phyloP scores from a whole-genome alignment of 2,113 vertebrate species.

The Picathartes gymnocephalus region DNA sequence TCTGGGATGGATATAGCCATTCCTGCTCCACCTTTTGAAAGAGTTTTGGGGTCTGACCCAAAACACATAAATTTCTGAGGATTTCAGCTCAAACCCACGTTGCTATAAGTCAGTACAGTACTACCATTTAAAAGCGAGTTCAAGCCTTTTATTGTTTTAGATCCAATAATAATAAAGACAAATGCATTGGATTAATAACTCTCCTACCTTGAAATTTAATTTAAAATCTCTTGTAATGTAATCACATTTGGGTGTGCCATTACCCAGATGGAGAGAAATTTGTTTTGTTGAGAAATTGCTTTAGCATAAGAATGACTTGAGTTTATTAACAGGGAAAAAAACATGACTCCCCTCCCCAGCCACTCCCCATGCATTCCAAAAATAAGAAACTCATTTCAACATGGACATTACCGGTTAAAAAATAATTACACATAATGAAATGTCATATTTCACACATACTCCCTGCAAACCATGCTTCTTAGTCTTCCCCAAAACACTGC shows the following conservation, averaged over 20 bases:
- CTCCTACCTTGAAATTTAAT: conserved; percentile 66
- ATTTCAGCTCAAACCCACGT: background rate
- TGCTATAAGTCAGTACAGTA: background rate
- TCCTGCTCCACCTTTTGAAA: background rate
- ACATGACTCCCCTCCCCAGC: background rate
- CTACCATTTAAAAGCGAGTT: background rate
- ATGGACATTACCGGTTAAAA: conserved; percentile 53
- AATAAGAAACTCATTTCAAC: conserved; percentile 57
- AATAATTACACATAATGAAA: conserved; percentile 58
- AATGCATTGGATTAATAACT: conserved; percentile 57
- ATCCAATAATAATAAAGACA: conserved; percentile 53
- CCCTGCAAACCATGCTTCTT: conserved; percentile 28
- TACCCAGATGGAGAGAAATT: conserved; percentile 67
- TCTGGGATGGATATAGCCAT: background rate
- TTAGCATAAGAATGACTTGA: conserved; percentile 48
- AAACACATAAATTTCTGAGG: background rate
- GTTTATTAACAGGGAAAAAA: conserved; percentile 53
- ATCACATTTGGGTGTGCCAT: conserved; percentile 62
- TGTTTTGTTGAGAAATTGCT: conserved; percentile 66
- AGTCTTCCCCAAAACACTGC: conserved; percentile 55
- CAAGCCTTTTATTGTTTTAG: conserved; percentile 41
- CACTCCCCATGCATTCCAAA: conserved; percentile 38
- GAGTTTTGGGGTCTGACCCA: background rate
- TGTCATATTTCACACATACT: conserved; percentile 52
- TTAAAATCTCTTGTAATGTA: conserved; percentile 64